Conservation (phyloP, 2,797 vertebrate species). For the Cossypha polioptera region DNA sequence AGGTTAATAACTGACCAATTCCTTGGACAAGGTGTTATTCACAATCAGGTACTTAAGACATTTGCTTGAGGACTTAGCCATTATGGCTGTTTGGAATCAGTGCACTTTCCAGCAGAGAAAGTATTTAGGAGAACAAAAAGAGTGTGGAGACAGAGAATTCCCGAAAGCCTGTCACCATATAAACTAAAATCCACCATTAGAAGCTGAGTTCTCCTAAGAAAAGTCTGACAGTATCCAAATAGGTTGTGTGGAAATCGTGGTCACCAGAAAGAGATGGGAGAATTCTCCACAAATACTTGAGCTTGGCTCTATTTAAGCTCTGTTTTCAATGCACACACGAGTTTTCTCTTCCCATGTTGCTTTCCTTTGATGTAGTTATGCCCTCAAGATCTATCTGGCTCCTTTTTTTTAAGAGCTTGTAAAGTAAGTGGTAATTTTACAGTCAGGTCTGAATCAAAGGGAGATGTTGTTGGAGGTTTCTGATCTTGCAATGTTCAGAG, state of each 20-base stretch:
- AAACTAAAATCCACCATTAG: constrained; percentile 44
- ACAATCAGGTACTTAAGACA: constrained; percentile 78
- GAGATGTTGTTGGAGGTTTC: background rate
- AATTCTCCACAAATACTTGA: background rate
- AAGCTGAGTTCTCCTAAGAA: constrained; percentile 13
- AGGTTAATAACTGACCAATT: constrained; percentile 77
- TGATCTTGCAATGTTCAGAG: background rate
- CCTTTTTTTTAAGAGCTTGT: background rate
- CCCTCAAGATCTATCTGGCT: background rate
- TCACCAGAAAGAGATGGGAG: background rate
- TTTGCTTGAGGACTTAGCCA: constrained; percentile 76
- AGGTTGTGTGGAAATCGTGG: background rate
- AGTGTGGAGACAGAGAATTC: constrained; percentile 62
- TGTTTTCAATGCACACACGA: background rate
- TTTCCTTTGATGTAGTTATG: constrained; percentile 20
- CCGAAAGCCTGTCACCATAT: constrained; percentile 63
- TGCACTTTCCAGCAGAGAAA: constrained; percentile 67
- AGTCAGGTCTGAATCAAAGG: background rate
- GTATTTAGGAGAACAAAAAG: constrained; percentile 73
- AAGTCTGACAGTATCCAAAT: constrained; percentile 26
- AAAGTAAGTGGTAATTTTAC: background rate
- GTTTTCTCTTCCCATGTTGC: constrained; percentile 15
- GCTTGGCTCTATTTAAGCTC: background rate
- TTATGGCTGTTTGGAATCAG: constrained; percentile 64
- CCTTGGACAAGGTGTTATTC: constrained; percentile 75